A percentile compares a stretch with the other conserved stretches of the same genome.
Evolutionary conservation across 1,140 invertebrate genomes (phyloP).

Genomic region (Venustaconcha ellipsiformis): DNA sequence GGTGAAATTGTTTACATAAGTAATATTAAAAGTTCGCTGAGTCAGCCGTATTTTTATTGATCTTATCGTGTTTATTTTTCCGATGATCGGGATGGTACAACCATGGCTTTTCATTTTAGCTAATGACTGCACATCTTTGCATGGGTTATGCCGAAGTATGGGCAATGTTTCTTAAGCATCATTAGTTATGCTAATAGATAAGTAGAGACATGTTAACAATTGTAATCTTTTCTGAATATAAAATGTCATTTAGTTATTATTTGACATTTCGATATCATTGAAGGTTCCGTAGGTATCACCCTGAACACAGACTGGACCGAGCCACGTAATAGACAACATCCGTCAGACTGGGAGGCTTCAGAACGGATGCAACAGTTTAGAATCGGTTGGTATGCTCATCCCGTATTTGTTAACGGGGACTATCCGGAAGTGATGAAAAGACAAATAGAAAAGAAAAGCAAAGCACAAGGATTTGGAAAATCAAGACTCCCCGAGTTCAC

Average conservation of each 20-base stretch:
- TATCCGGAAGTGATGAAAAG: slow-evolving; percentile 61
- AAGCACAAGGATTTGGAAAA: slow-evolving; percentile 8
- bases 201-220: no score
- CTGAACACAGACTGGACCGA: slow-evolving; percentile 47
- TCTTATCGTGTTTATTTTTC: no score
- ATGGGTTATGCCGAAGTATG: background rate
- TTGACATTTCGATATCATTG: slow-evolving; percentile 4
- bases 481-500: slow-evolving; percentile 32
- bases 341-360: slow-evolving; percentile 44
- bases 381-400: slow-evolving; percentile 61
- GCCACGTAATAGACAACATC: slow-evolving; percentile 38
- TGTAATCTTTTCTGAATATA: background rate
- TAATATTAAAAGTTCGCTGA: background rate
- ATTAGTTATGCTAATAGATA: no score
- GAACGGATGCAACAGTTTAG: slow-evolving; percentile 50
- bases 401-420: slow-evolving; percentile 61
- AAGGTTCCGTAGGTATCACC: slow-evolving; percentile 51
- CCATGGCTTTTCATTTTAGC: no score
- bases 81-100: no score
- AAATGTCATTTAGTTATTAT: background rate
- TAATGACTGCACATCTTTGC: background rate
- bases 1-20: background rate
- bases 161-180: no score
- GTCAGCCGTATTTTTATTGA: no score
- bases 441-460: slow-evolving; percentile 19